phyloP scores from a whole-genome alignment of 2,797 vertebrate species.

The Hafferia zeledoni region DNA sequence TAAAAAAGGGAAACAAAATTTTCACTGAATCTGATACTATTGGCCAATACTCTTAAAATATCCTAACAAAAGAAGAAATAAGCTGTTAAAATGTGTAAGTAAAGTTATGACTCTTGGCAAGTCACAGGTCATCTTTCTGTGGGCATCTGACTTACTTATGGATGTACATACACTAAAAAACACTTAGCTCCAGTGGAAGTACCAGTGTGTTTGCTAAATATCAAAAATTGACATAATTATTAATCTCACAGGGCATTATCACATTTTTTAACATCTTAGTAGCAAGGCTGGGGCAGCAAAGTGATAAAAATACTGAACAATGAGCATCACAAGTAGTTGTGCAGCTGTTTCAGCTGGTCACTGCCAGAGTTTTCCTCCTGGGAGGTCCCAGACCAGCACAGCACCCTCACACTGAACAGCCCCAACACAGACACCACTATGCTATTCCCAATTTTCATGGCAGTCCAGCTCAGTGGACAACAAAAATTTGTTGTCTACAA shows the following conservation, averaged over 20 bases:
- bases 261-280: neutral
- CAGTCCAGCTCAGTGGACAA: neutral
- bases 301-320: neutral
- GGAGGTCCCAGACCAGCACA: accelerated
- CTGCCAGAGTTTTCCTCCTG: neutral
- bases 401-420: neutral
- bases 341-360: neutral
- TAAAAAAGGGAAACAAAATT: neutral
- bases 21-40: neutral
- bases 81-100: neutral
- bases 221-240: neutral
- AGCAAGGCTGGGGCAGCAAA: neutral
- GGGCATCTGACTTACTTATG: neutral
- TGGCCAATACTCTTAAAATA: neutral
- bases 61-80: neutral
- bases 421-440: accelerated
- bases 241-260: neutral
- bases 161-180: neutral
- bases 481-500: neutral
- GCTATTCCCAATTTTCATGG: neutral
- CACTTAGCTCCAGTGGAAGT: neutral
- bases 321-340: neutral
- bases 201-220: neutral
- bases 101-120: neutral
- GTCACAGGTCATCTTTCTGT: neutral